phyloP scores from a whole-genome alignment of 2,797 vertebrate genomes.

The Monodelphis domestica region DNA sequence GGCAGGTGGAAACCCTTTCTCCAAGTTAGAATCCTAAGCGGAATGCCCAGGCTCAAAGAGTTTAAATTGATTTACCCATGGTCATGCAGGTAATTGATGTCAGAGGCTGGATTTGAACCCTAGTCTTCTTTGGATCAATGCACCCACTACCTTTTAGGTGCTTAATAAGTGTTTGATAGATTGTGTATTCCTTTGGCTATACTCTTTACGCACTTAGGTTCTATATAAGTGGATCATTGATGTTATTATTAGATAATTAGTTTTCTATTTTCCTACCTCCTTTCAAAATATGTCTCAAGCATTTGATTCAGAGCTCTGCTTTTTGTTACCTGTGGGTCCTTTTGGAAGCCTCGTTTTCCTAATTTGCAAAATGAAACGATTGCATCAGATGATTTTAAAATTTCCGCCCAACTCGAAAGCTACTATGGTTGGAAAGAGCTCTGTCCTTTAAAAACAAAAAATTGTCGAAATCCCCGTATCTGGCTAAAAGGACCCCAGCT shows the following conservation, averaged over 20 bases:
- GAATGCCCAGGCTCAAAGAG: slow-evolving; percentile 41
- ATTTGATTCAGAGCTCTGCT: not conserved
- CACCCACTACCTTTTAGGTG: not conserved
- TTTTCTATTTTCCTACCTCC: not conserved
- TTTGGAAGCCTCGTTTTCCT: not conserved
- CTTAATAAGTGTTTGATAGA: not conserved
- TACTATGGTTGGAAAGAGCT: not conserved
- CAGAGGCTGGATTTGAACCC: slow-evolving; percentile 7
- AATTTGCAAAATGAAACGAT: not conserved
- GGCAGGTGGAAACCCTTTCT: not conserved
- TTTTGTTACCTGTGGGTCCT: not conserved
- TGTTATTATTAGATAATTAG: not conserved
- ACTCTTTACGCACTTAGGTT: not conserved
- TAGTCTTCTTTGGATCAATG: slow-evolving; percentile 1
- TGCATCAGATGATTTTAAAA: not conserved
- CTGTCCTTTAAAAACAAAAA: not conserved
- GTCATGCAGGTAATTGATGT: not conserved
- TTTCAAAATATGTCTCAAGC: not conserved
- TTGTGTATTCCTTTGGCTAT: not conserved
- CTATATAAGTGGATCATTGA: not conserved
- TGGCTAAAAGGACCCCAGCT: not conserved
- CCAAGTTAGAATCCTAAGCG: not conserved
- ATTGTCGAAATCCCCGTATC: not conserved
- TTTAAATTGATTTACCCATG: slow-evolving; percentile 3
- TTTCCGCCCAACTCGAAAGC: not conserved